Base-by-base conservation (phyloP, 2,797 vertebrate genomes). In the Podarcis lilfordi region DNA sequence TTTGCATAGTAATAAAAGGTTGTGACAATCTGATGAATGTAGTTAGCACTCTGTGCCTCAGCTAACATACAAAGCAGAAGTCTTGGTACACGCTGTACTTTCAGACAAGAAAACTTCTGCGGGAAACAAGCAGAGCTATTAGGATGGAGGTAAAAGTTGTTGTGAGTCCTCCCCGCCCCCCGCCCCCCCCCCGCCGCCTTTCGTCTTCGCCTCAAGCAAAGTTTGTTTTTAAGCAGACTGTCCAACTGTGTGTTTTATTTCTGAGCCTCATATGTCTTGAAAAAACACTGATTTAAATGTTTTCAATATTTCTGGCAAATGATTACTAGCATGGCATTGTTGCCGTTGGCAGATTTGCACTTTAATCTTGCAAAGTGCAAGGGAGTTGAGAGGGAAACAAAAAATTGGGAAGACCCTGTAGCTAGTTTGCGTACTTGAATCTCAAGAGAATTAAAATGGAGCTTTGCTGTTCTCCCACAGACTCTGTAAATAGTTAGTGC, bases 201-300 rank as follows among this genome's bases (percentile, higher is more conserved):
- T 55, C 13, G 91, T 86, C 90, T 88, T 91, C 92, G 93, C 91
- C 89, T 85, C 68, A 74, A 71, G 23, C 0, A 87, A 92, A 83
- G 90, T 91, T 66, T 72, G 69, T n/a, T 71, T 40, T 78, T 19
- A 74, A 91, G 84, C 89, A 88, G 91, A 94, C 13, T 91, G 91
- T 90, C 91, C 89, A 88, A 21, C 37, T 0, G 37, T 23, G 32
- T 1, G 2, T 25, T 83, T 83, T 59, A 45, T 32, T 85, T 1
- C 1, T 25, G n/a, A 80, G 8, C 13, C 7, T 32, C 50, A 15
- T 15, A 32, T 15, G 17, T 29, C 29, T 59, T 15, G 37, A 85
- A 74, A 75, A 84, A 78, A 29, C 45, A 59, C 27, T 13, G 25
- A 29, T 77, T 59, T 55, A 3, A 43, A 79, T 37, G 35, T 45